Evolutionary conservation across 2,797 vertebrate species (phyloP).

Genomic region (Strix occidentalis): DNA sequence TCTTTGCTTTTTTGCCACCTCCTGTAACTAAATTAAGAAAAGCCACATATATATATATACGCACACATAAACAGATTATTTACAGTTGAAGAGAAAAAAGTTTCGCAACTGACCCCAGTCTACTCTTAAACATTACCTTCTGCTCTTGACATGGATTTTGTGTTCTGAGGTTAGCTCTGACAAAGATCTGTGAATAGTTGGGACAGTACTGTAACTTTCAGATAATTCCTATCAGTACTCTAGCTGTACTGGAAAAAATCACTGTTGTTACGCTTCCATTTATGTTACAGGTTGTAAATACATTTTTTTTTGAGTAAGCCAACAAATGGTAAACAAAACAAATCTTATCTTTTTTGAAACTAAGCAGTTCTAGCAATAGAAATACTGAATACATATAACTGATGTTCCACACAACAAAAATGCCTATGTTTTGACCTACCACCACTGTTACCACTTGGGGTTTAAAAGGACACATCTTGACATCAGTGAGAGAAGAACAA

Average conservation of each 20-base stretch:
- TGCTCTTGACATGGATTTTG: not conserved
- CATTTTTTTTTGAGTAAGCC: not conserved
- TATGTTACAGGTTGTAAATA: not conserved
- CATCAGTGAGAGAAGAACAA: not conserved
- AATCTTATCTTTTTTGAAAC: not conserved
- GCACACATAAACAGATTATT: not conserved
- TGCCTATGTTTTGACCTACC: not conserved
- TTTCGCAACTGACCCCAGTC: not conserved
- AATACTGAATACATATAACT: not conserved
- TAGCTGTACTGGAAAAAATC: not conserved
- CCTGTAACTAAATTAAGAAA: not conserved
- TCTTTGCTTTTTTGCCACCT: not conserved
- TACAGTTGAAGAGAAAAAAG: not conserved
- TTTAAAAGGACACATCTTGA: not conserved
- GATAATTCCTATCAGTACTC: not conserved
- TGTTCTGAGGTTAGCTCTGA: not conserved
- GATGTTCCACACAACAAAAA: not conserved
- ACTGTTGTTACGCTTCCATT: not conserved
- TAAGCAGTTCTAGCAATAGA: not conserved
- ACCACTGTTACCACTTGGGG: not conserved
- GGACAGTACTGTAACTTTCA: not conserved
- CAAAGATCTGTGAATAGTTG: not conserved
- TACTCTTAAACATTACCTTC: not conserved
- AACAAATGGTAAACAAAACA: not conserved
- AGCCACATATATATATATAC: not conserved